Conservation (phyloP, 2,113 vertebrate species). For the Cephalophus harveyi region DNA sequence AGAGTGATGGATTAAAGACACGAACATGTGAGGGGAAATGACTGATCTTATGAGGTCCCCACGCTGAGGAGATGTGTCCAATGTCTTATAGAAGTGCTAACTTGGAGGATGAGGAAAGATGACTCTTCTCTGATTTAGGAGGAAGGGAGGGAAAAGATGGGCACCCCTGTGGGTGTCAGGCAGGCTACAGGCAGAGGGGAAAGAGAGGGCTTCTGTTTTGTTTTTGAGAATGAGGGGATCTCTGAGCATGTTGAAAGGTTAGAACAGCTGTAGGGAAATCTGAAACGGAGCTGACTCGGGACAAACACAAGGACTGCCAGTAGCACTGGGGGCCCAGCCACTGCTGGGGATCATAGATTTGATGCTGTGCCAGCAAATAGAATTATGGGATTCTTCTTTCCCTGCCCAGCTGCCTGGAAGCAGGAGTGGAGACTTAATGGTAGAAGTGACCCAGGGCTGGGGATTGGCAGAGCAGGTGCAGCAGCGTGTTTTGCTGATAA, state of each 20-base stretch:
- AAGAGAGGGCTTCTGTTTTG: neutral
- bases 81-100: neutral
- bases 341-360: neutral
- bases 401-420: neutral
- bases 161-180: neutral
- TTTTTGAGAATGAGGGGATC: neutral
- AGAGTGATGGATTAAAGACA: neutral
- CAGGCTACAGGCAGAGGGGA: neutral
- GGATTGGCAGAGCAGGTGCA: neutral
- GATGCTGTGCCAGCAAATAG: neutral
- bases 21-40: neutral
- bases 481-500: neutral
- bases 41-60: neutral
- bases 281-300: neutral
- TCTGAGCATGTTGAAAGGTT: neutral
- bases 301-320: neutral
- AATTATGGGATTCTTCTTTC: neutral
- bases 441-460: neutral
- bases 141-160: too few species aligned
- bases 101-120: neutral
- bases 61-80: neutral
- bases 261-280: neutral
- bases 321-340: neutral
- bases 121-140: neutral
- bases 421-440: neutral